Evolutionary conservation across 2,888 invertebrate species (phyloP).

Genomic region (Icerya purchasi): DNA sequence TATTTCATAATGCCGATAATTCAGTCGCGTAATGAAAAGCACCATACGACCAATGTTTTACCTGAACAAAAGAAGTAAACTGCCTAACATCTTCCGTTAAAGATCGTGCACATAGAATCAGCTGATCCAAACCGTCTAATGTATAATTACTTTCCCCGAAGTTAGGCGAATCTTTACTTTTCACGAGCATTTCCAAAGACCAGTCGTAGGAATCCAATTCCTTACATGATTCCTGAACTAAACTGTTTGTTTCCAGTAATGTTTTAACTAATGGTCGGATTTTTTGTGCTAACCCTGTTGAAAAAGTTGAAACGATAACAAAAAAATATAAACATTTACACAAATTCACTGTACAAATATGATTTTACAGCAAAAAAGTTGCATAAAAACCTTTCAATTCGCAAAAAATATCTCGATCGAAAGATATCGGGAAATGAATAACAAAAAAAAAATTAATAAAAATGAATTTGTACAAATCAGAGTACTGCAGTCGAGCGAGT

Average conservation of each 20-base stretch:
- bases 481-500: too few species aligned
- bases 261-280: constrained; percentile 58
- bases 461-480: too few species aligned
- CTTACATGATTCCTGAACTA: constrained; percentile 54
- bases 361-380: too few species aligned
- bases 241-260: constrained; percentile 52
- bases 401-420: too few species aligned
- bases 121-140: constrained; percentile 61
- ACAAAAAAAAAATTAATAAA: too few species aligned
- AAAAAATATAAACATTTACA: too few species aligned
- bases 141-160: constrained; percentile 12
- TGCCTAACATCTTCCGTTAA: constrained; percentile 74
- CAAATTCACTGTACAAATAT: too few species aligned
- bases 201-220: constrained; percentile 55
- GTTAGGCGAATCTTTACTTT: constrained; percentile 23
- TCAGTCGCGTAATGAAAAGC: too few species aligned
- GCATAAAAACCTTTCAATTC: too few species aligned
- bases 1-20: too few species aligned
- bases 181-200: constrained; percentile 43
- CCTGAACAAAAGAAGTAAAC: constrained; percentile 68
- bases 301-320: too few species aligned
- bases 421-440: too few species aligned
- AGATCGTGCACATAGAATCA: constrained; percentile 66
- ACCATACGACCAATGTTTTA: constrained; percentile 18
- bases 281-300: constrained; percentile 31